phyloP scores from a whole-genome alignment of 2,113 vertebrate species.

The Tympanuchus pallidicinctus region DNA sequence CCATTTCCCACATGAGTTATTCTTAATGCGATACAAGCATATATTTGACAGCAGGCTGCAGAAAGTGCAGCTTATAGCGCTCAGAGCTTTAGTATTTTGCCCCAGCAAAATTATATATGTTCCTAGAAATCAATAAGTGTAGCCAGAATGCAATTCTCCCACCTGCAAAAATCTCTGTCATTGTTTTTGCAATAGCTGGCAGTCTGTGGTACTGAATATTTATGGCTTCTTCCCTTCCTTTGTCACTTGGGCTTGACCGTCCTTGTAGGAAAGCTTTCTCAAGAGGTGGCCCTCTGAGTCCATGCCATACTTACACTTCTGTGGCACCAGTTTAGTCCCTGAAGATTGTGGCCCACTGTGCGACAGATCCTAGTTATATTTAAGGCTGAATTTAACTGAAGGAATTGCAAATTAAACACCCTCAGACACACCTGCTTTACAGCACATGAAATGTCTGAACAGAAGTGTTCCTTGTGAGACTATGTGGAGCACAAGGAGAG shows the following conservation, averaged over 20 bases:
- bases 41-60: neutral
- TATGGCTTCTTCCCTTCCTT: neutral
- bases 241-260: neutral
- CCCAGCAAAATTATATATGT: neutral
- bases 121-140: neutral
- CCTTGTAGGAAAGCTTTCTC: neutral
- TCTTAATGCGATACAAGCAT: neutral
- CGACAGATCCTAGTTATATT: neutral
- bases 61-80: neutral
- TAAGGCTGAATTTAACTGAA: neutral
- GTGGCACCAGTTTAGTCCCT: neutral
- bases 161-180: neutral
- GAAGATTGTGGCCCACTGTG: neutral
- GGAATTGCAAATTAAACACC: neutral
- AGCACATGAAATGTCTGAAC: neutral
- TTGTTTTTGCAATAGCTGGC: neutral
- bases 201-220: neutral
- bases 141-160: neutral
- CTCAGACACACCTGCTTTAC: neutral
- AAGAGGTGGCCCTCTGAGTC: accelerated
- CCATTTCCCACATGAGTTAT: neutral
- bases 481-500: neutral
- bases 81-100: neutral
- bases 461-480: neutral
- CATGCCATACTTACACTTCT: neutral